These are phyloP conservation scores for Pterobdella sp. DNA, from an alignment of 2,888 invertebrate genomes.

Conservation along the genomic window DNA sequence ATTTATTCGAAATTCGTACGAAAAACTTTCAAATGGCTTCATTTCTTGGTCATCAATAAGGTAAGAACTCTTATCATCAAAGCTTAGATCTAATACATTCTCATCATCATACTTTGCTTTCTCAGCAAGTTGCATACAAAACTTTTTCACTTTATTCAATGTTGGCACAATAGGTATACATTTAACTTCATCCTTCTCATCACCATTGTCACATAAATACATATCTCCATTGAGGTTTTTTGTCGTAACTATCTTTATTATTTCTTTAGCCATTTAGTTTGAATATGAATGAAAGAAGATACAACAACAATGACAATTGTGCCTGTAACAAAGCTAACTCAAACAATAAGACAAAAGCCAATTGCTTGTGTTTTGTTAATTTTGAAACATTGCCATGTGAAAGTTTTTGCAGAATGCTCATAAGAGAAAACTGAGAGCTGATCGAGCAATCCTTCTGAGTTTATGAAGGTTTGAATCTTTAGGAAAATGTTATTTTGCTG, in stretches of 20 bases:
- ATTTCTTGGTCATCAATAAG: neutral
- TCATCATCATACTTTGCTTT: neutral
- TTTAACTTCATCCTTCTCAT: neutral
- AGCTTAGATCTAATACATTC: neutral
- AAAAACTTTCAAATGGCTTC: neutral
- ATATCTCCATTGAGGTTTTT: neutral
- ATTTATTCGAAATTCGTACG: no score
- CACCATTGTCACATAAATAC: neutral
- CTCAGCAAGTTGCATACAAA: neutral
- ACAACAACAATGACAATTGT: slow-evolving; percentile 68
- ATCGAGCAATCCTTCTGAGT: neutral
- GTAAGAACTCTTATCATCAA: neutral
- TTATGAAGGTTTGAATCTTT: neutral
- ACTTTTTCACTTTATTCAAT: neutral
- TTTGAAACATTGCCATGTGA: neutral
- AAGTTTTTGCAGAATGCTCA: neutral
- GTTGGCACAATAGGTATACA: neutral
- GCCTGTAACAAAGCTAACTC: slow-evolving; percentile 76
- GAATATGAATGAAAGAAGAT: slow-evolving; percentile 63
- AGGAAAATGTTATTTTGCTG: neutral
- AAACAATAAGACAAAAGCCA: slow-evolving; percentile 67
- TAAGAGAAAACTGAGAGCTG: neutral
- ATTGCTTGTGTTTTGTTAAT: slow-evolving; percentile 71
- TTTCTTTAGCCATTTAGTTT: slow-evolving; percentile 65
- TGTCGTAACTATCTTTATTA: slow-evolving; percentile 35